Percentiles rank a stretch among this genome's conserved stretches.
These are phyloP conservation scores for Cataglyphis rosenhaueri DNA, from an alignment of 2,888 invertebrate genomes.

Conservation along the genomic window DNA sequence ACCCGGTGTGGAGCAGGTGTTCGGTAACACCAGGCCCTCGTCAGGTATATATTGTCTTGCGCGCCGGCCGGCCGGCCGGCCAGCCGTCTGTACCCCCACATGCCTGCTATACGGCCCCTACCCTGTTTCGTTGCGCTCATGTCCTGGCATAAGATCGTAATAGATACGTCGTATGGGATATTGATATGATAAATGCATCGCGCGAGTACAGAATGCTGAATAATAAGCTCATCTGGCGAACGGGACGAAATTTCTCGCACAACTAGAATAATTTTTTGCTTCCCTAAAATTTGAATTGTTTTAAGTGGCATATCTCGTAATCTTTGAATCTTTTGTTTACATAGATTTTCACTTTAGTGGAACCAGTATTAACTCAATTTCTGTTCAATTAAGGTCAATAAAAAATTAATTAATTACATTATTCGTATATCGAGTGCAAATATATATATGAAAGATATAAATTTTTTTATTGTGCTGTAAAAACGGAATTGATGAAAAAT, in stretches of 20 bases:
- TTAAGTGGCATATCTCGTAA: background rate
- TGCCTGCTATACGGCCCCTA: background rate
- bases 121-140: constrained; percentile 24
- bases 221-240: constrained; percentile 30
- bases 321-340: background rate
- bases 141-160: constrained; percentile 41
- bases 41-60: constrained; percentile 74
- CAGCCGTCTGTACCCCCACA: constrained; percentile 35
- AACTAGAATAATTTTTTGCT: background rate
- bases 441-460: background rate
- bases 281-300: background rate
- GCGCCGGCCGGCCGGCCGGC: background rate
- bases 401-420: background rate
- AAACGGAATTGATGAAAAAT: background rate
- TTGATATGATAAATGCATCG: constrained; percentile 36
- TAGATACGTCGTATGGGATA: constrained; percentile 41
- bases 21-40: constrained; percentile 80
- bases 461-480: background rate
- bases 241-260: background rate
- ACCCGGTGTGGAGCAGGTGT: constrained; percentile 82
- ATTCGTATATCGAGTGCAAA: background rate
- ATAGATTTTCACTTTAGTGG: background rate
- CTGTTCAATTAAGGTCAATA: background rate
- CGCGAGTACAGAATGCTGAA: background rate
- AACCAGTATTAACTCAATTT: background rate